Evolutionary conservation across 2,797 vertebrate genomes (phyloP).

Genomic region (Poliocrania exsul): DNA sequence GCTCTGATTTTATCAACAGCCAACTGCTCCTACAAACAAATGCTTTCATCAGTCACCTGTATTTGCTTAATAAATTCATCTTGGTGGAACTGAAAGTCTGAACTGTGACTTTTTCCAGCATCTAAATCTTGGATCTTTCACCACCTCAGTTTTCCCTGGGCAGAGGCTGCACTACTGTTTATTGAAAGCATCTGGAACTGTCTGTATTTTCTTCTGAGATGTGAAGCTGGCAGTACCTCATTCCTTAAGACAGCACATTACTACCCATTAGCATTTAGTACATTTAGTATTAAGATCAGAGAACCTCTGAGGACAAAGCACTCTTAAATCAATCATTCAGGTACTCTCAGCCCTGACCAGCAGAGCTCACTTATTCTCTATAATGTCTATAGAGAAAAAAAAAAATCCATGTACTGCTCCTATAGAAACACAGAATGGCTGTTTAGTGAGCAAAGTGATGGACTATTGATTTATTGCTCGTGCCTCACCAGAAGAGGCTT

Average conservation of each 20-base stretch:
- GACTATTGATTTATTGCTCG: neutral
- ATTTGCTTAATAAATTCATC: neutral
- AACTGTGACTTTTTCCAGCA: neutral
- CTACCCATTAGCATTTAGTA: neutral
- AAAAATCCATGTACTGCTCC: neutral
- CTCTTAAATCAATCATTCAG: neutral
- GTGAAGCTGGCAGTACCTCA: neutral
- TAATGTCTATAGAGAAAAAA: neutral
- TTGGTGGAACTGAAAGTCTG: neutral
- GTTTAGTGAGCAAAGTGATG: neutral
- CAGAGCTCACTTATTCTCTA: neutral
- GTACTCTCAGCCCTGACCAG: neutral
- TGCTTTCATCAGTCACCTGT: neutral
- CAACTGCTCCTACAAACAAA: neutral
- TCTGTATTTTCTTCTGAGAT: neutral
- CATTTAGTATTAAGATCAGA: neutral
- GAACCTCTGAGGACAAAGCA: neutral
- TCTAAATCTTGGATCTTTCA: neutral
- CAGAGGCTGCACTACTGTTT: accelerated
- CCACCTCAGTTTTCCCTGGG: neutral
- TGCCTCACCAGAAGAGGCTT: neutral
- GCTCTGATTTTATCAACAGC: neutral
- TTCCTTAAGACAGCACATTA: neutral
- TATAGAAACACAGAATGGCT: neutral
- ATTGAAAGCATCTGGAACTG: neutral